These are phyloP conservation scores for Cetonia aurata DNA, from an alignment of 2,888 invertebrate genomes.

Conservation along the genomic window DNA sequence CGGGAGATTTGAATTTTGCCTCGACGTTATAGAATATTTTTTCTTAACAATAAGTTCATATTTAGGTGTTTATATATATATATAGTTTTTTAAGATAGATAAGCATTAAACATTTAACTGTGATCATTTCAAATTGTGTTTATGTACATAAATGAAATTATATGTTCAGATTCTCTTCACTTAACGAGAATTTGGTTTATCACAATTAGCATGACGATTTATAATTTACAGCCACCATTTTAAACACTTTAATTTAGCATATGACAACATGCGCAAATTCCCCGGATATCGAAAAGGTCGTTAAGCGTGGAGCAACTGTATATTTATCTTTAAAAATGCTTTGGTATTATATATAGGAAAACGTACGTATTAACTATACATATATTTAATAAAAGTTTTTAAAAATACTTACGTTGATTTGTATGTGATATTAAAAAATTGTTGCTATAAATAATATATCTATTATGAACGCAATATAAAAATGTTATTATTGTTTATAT, in stretches of 20 bases:
- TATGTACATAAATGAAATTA: background rate
- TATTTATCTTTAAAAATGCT: background rate
- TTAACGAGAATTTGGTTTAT: too few species aligned
- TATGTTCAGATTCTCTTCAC: too few species aligned
- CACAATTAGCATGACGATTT: too few species aligned
- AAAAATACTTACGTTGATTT: slow-evolving; percentile 11
- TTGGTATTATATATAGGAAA: slow-evolving; percentile 3
- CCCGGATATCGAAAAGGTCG: too few species aligned
- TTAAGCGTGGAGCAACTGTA: background rate
- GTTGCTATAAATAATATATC: slow-evolving; percentile 12
- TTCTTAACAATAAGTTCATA: slow-evolving; percentile 12
- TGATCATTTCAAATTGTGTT: slow-evolving; percentile 26
- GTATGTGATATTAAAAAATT: slow-evolving; percentile 24
- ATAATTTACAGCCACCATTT: too few species aligned
- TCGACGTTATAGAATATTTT: background rate
- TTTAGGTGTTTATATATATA: slow-evolving; percentile 1
- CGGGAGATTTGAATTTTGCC: too few species aligned
- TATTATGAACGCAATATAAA: background rate
- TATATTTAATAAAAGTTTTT: background rate
- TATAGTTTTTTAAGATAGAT: slow-evolving; percentile 1
- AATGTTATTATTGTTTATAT: background rate
- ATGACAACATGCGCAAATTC: too few species aligned
- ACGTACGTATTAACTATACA: background rate
- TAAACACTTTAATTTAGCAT: too few species aligned
- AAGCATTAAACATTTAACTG: slow-evolving; percentile 16